These are phyloP conservation scores for Spatulosminthurus flaviceps DNA, from an alignment of 2,888 invertebrate genomes.

Conservation along the genomic window DNA sequence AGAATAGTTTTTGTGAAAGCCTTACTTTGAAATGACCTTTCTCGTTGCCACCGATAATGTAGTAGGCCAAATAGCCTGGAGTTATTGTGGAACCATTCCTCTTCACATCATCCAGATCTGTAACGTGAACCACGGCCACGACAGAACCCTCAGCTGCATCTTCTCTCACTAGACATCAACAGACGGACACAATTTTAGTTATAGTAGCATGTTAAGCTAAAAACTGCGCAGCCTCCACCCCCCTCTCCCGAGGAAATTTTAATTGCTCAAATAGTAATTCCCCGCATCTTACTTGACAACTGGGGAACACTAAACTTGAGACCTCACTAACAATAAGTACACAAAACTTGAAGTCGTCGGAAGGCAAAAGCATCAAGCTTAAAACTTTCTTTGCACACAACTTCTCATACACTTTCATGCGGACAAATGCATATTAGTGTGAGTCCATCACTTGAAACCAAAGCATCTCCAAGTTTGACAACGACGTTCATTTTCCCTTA, in stretches of 20 bases:
- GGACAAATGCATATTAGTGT: background rate
- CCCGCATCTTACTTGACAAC: too few species aligned
- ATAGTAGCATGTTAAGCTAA: too few species aligned
- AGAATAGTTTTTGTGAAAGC: background rate
- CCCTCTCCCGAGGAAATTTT: background rate
- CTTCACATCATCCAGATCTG: slow-evolving; percentile 76
- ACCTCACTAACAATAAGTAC: slow-evolving; percentile 16
- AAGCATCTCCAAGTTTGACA: background rate
- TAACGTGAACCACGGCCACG: slow-evolving; percentile 82
- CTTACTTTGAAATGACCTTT: slow-evolving; percentile 63
- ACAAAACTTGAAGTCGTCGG: too few species aligned
- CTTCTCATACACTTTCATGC: background rate
- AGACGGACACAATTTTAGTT: slow-evolving; percentile 1
- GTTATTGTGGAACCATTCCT: slow-evolving; percentile 55
- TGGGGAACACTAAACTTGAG: too few species aligned
- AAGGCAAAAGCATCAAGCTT: too few species aligned
- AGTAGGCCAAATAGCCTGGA: slow-evolving; percentile 61
- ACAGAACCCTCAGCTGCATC: slow-evolving; percentile 89
- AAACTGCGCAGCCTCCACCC: background rate
- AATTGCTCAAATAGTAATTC: slow-evolving; percentile 9
- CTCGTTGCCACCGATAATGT: slow-evolving; percentile 62
- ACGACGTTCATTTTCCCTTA: slow-evolving; percentile 24
- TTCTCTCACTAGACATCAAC: slow-evolving; percentile 70
- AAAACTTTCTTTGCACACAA: background rate
- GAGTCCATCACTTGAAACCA: background rate